Base-by-base conservation (phyloP, 2,797 vertebrate species). In the Scleropages formosus region DNA sequence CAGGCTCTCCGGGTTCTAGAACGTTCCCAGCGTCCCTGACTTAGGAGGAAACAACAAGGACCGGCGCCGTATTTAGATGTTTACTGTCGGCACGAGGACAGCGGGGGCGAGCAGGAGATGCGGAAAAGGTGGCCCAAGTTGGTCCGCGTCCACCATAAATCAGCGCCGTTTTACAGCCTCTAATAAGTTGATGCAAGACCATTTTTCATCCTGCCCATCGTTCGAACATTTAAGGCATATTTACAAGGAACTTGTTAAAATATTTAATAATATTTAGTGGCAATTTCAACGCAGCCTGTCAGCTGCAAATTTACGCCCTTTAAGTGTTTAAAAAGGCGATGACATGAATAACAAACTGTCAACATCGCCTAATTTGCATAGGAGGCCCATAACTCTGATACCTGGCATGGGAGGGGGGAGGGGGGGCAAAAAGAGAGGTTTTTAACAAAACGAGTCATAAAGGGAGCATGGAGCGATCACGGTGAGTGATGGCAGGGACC, bases 201-300 rank as follows among this genome's bases (percentile, higher is more conserved):
- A 92, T 93, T 92, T 92, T 90, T 93, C 93, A 92, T 92, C 83
- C 87, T 89, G 87, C 88, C 88, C 90, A 93, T 93, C 90, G 87
- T 92, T 92, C 90, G 90, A 92, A 92, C 92, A 92, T 94, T 94
- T 93, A 93, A 88, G 91, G 89, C 91, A 89, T 93, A 94, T 94
- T 94, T 94, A 94, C 92, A 93, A 93, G 92, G 90, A 94, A 93
- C 91, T 93, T 94, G 93, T 93, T 94, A 94, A 93, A 94, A 93
- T 93, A 93, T 93, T 93, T 94, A 93, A 94, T 93, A 94, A 93
- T 93, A 93, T 94, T 93, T 93, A 93, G 92, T 93, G 91, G 91
- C 90, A 93, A 94, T 94, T 93, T 93, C 89, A 80, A 87, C 88
- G 85, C 88, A 81, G 88, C 88, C 90, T 88, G 91, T 91, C 92